Percentiles rank a stretch among this genome's conserved stretches.
phyloP scores from a whole-genome alignment of 1,140 invertebrate genomes.

The Meteorus sp. region DNA sequence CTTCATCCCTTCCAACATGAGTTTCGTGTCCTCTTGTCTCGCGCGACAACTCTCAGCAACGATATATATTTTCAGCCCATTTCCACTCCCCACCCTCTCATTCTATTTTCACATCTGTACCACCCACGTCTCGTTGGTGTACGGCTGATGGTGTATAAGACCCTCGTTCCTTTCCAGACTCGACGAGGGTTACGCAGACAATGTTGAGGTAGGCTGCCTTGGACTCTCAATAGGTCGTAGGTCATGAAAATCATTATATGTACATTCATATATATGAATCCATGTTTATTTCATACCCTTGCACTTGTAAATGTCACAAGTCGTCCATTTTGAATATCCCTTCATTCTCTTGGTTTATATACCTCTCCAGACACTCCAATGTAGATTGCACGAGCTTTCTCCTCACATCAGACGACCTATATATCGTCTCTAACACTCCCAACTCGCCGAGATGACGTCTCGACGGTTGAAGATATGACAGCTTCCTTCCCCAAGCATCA shows the following conservation, averaged over 20 bases:
- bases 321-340: background rate
- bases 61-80: slow-evolving; percentile 38
- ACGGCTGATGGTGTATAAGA: too few species aligned
- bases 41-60: slow-evolving; percentile 23
- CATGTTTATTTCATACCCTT: too few species aligned
- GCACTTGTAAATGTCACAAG: too few species aligned
- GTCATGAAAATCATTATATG: too few species aligned
- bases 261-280: too few species aligned
- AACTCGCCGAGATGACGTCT: background rate
- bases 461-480: slow-evolving; percentile 19
- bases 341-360: background rate
- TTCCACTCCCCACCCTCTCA: slow-evolving; percentile 18
- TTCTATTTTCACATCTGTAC: background rate
- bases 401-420: slow-evolving; percentile 20
- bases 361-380: background rate
- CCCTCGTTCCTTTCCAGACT: background rate
- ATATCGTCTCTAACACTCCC: slow-evolving; percentile 16
- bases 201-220: slow-evolving; percentile 11
- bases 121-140: background rate
- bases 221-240: slow-evolving; percentile 5
- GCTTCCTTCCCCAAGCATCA: slow-evolving; percentile 20
- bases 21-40: slow-evolving; percentile 16
- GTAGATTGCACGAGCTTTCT: too few species aligned
- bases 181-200: slow-evolving; percentile 19
- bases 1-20: background rate